These are phyloP conservation scores for Zygogramma bicolorata DNA, from an alignment of 2,888 invertebrate species.

Conservation along the genomic window DNA sequence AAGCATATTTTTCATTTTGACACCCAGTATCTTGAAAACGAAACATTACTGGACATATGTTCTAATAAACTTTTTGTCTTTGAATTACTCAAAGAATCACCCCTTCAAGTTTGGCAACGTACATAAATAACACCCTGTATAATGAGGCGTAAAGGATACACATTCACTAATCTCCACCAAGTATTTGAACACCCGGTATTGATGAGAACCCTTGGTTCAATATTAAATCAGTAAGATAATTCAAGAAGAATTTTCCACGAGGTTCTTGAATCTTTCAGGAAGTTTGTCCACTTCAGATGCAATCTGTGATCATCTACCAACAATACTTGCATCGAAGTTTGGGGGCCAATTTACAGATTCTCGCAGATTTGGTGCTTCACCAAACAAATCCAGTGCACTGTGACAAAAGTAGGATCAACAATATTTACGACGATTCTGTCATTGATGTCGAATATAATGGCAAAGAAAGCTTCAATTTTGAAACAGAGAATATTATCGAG, in stretches of 20 bases:
- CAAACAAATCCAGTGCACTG: constrained; percentile 70
- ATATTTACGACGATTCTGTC: constrained; percentile 71
- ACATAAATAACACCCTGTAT: too few relatives aligned
- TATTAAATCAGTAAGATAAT: too few relatives aligned
- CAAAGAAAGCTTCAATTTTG: constrained; percentile 66
- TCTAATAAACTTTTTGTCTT: too few relatives aligned
- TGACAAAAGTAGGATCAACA: constrained; percentile 67
- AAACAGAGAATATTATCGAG: constrained; percentile 69
- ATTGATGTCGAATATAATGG: constrained; percentile 61
- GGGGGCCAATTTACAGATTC: constrained; percentile 63
- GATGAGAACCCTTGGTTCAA: too few relatives aligned
- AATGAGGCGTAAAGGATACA: too few relatives aligned
- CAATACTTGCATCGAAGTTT: constrained; percentile 64
- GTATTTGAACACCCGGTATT: too few relatives aligned
- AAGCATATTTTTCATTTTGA: too few relatives aligned
- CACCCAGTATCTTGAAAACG: too few relatives aligned
- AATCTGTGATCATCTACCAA: constrained; percentile 68
- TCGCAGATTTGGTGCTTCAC: constrained; percentile 68
- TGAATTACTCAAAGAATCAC: too few relatives aligned
- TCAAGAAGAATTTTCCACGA: neutral
- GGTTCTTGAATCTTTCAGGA: constrained; percentile 62
- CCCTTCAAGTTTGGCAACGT: too few relatives aligned
- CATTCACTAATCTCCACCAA: too few relatives aligned
- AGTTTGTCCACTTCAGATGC: constrained; percentile 71
- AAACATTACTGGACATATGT: too few relatives aligned